These are phyloP conservation scores for Poecilia velifera DNA, from an alignment of 2,797 vertebrate genomes.

Conservation along the genomic window DNA sequence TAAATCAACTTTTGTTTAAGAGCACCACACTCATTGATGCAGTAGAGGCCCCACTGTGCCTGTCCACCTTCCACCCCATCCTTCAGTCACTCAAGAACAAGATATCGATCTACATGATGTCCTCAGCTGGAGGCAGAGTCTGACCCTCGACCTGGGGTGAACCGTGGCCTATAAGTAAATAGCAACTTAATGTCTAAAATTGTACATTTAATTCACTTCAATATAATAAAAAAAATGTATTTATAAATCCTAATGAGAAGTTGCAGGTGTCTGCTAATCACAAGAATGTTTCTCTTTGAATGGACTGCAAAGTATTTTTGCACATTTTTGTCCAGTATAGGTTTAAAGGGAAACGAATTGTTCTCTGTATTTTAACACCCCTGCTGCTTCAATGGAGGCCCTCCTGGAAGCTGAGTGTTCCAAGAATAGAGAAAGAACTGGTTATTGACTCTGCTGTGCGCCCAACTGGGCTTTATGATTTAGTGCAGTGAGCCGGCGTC, in stretches of 20 bases:
- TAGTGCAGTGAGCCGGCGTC: constrained; percentile 76
- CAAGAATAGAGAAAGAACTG: constrained; percentile 75
- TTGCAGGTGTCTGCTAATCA: not conserved
- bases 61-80: not conserved
- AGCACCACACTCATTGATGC: not conserved
- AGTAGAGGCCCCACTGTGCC: not conserved
- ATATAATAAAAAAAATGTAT: not conserved
- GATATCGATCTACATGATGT: not conserved
- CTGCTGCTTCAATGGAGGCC: constrained; percentile 60
- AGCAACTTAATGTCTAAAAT: not conserved
- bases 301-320: not conserved
- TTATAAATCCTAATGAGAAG: not conserved
- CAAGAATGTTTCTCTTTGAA: not conserved
- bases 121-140: not conserved
- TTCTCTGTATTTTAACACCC: constrained; percentile 45
- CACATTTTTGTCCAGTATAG: not conserved
- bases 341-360: constrained; percentile 11
- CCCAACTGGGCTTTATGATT: constrained; percentile 77
- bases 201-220: not conserved
- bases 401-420: constrained; percentile 64
- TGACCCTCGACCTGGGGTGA: not conserved
- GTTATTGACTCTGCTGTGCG: constrained; percentile 75
- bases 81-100: not conserved
- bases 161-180: not conserved
- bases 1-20: not conserved